Conservation (phyloP, 2,797 vertebrate genomes). For the Pteropus rufus region DNA sequence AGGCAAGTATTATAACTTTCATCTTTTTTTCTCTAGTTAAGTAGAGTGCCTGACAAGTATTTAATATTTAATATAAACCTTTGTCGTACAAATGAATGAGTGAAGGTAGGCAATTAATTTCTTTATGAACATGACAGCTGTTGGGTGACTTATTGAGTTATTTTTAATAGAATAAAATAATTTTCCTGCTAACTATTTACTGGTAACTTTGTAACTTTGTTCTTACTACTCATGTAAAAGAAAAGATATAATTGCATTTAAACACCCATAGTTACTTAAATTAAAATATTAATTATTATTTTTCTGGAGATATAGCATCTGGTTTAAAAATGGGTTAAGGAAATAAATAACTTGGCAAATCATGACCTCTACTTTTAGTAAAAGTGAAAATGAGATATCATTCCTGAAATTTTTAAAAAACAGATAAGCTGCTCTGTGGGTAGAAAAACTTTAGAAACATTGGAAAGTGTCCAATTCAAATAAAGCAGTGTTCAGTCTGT, state of each 20-base stretch:
- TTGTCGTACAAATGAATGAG: neutral
- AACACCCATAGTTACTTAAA: slow-evolving; percentile 20
- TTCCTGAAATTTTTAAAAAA: neutral
- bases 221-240: slow-evolving; percentile 34
- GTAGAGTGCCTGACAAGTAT: slow-evolving; percentile 1
- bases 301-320: slow-evolving; percentile 15
- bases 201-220: neutral
- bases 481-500: slow-evolving; percentile 47
- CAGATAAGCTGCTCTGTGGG: neutral
- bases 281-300: slow-evolving; percentile 40
- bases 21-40: neutral
- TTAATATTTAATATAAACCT: slow-evolving; percentile 9
- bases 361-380: slow-evolving; percentile 23
- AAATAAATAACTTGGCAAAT: slow-evolving; percentile 40
- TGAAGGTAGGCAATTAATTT: neutral
- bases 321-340: slow-evolving; percentile 21
- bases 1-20: neutral
- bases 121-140: neutral
- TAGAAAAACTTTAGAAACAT: slow-evolving; percentile 45
- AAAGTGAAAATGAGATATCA: slow-evolving; percentile 39
- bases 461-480: slow-evolving; percentile 63
- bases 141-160: neutral
- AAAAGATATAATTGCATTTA: neutral
- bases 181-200: neutral
- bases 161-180: neutral